Base-by-base conservation (phyloP, 2,113 vertebrate genomes). In the Herpailurus yagouaroundi region DNA sequence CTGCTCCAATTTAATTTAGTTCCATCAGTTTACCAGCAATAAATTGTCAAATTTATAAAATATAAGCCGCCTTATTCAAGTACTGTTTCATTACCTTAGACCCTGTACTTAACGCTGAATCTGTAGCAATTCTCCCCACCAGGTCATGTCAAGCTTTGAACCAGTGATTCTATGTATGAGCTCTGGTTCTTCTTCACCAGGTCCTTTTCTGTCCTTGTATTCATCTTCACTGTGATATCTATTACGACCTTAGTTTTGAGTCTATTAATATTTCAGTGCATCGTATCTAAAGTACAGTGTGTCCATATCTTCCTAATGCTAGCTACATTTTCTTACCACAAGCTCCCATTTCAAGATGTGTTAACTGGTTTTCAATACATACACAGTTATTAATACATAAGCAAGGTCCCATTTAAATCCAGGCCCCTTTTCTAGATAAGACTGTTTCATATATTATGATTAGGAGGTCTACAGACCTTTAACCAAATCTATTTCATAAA, bases 11-110 rank as follows among this genome's bases (percentile, higher is more conserved):
- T 82, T 92, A 74, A 88, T 68, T 79, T n/a, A 68, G 68, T 85
- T 69, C 69, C 68, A 33, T 69, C 50, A 66, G 50, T 45, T 97
- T 95, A n/a, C n/a, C 15, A 94, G 71, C 69, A 89, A 84, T 48
- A 96, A 82, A 81, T 81, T 50, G 86, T 52, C 36, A 66, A 9
- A 83, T 86, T 68, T 93, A 95, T 19, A 93, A 93, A 85, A 63
- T 88, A 48, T 31, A 92, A 96, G 45, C 19, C 45, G 73, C 60
- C n/a, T 87, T 52, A 23, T 11, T 89, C 64, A 83, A 74, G 25
- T 48, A 36, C 15, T 1, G 2, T 89, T 90, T 93, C 57, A 86
- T 91, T 93, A 94, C 48, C 60, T 38, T 63, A 45, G 68, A 89
- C 73, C 19, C 45, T 87, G 18, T 38, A 63, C 48, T 48, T 86